phyloP scores from a whole-genome alignment of 2,888 invertebrate species.

The Drosophila lutescens region DNA sequence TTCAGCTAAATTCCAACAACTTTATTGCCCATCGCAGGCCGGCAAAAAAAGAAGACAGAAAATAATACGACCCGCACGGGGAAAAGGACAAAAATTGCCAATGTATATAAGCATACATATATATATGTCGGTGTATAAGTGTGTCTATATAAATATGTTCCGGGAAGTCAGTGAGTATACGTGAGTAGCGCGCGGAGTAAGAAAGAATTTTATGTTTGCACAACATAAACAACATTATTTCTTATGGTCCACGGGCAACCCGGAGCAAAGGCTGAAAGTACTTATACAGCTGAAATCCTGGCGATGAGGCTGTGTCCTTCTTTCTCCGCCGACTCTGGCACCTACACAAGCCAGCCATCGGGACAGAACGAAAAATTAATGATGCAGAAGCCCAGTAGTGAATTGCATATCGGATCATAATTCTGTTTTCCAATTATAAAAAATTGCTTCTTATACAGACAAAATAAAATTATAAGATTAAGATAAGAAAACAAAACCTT shows the following conservation, averaged over 20 bases:
- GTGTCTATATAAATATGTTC: slow-evolving; percentile 14
- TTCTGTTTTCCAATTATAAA: not conserved
- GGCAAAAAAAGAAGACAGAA: slow-evolving; percentile 11
- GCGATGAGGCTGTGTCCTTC: slow-evolving; percentile 4
- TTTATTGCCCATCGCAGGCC: slow-evolving; percentile 65
- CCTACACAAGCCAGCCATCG: slow-evolving; percentile 69
- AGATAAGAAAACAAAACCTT: too few relatives aligned
- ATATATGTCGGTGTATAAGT: slow-evolving; percentile 4
- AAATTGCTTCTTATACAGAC: too few relatives aligned
- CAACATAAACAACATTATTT: slow-evolving; percentile 80
- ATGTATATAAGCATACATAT: slow-evolving; percentile 25
- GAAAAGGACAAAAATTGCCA: slow-evolving; percentile 71
- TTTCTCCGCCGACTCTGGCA: slow-evolving; percentile 26
- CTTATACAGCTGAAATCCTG: slow-evolving; percentile 17
- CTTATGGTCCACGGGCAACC: slow-evolving; percentile 60
- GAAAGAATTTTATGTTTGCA: slow-evolving; percentile 74
- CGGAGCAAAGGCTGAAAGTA: slow-evolving; percentile 9
- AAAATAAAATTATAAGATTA: too few relatives aligned
- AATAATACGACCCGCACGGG: slow-evolving; percentile 42
- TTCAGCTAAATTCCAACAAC: slow-evolving; percentile 80
- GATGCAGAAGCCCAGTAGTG: slow-evolving; percentile 55
- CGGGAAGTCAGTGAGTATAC: slow-evolving; percentile 17
- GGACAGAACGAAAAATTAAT: slow-evolving; percentile 66
- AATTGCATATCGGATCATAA: slow-evolving; percentile 16
- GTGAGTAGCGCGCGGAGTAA: slow-evolving; percentile 46